Evolutionary conservation across 2,797 vertebrate genomes (phyloP).

Genomic region (Todus mexicanus): DNA sequence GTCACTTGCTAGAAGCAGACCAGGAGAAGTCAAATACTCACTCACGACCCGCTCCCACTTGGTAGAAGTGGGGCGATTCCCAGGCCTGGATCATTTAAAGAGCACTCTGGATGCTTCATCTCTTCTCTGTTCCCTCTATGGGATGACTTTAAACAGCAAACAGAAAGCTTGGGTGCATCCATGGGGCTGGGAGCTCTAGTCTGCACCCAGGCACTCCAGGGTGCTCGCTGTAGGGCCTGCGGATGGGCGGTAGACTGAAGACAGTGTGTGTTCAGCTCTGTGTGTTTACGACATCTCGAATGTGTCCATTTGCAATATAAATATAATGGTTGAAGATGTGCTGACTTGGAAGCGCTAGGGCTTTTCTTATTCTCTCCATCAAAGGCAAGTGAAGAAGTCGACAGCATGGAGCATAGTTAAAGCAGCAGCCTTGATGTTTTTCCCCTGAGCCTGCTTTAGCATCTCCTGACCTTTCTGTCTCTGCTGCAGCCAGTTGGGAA

Average conservation of each 20-base stretch:
- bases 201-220: neutral
- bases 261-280: neutral
- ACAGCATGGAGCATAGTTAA: conserved; percentile 37
- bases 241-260: neutral
- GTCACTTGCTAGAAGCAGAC: neutral
- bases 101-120: neutral
- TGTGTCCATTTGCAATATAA: conserved; percentile 1
- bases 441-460: conserved; percentile 41
- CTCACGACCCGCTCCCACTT: neutral
- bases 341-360: neutral
- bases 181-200: neutral
- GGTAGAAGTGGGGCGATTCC: neutral
- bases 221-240: neutral
- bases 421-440: conserved; percentile 43
- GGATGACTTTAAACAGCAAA: neutral
- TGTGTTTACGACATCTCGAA: conserved; percentile 4
- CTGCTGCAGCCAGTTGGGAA: conserved; percentile 23
- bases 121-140: neutral
- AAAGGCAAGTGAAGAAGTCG: neutral
- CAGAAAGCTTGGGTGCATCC: neutral
- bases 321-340: neutral
- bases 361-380: conserved; percentile 41
- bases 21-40: neutral
- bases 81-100: neutral
- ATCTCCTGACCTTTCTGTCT: conserved; percentile 51